Conservation (phyloP, 2,113 vertebrate species). For the Oncorhynchus mykiss region DNA sequence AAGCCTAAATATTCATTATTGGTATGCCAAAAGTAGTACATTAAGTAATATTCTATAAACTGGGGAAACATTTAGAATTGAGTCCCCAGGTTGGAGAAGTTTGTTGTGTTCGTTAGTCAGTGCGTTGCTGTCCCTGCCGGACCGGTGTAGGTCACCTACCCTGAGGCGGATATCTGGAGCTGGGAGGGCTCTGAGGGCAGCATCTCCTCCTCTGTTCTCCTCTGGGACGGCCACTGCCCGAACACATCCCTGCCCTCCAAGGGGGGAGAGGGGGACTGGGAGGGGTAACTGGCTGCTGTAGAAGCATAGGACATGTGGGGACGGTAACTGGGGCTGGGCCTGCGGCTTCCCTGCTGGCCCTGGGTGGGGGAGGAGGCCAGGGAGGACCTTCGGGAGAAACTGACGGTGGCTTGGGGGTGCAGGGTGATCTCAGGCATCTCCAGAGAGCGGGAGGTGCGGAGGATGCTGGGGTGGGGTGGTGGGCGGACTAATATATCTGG, state of each 20-base stretch:
- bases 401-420: conserved; percentile 87
- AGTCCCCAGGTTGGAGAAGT: conserved; percentile 43
- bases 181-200: conserved; percentile 90
- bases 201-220: conserved; percentile 91
- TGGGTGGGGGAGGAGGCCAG: conserved; percentile 87
- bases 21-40: conserved; percentile 51
- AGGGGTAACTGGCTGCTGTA: conserved; percentile 87
- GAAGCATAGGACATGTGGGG: conserved; percentile 87
- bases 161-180: conserved; percentile 89
- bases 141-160: conserved; percentile 85
- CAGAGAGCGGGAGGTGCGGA: conserved; percentile 83
- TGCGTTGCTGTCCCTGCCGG: conserved; percentile 61
- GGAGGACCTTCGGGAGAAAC: conserved; percentile 92
- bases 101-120: conserved; percentile 55
- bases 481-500: conserved; percentile 92
- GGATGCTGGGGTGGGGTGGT: conserved; percentile 87
- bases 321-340: conserved; percentile 74
- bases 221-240: conserved; percentile 88
- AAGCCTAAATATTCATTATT: conserved; percentile 62
- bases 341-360: conserved; percentile 82
- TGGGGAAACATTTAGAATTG: conserved; percentile 52
- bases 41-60: conserved; percentile 39
- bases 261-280: conserved; percentile 85
- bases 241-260: conserved; percentile 89
- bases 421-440: conserved; percentile 92